phyloP scores from a whole-genome alignment of 2,888 invertebrate species.

The Atrina japonica region DNA sequence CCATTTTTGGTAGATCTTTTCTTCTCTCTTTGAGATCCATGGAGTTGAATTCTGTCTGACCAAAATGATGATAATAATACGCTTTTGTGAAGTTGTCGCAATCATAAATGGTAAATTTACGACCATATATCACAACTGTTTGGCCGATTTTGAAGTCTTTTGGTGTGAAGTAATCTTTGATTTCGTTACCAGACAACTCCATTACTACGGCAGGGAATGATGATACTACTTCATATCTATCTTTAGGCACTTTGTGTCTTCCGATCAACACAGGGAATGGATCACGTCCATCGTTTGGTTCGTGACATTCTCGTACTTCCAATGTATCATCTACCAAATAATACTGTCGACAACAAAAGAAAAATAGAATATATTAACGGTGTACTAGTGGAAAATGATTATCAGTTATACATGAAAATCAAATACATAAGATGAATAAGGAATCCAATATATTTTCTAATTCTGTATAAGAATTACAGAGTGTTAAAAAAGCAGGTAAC shows the following conservation, averaged over 20 bases:
- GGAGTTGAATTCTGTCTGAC: constrained; percentile 80
- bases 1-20: constrained; percentile 76
- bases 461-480: too few species aligned
- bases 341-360: constrained; percentile 82
- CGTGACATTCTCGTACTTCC: constrained; percentile 88
- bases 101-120: constrained; percentile 87
- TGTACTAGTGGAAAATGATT: too few species aligned
- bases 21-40: constrained; percentile 74
- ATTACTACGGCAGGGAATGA: constrained; percentile 84
- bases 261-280: constrained; percentile 88
- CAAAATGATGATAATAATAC: constrained; percentile 85
- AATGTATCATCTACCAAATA: constrained; percentile 91
- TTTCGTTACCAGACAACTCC: constrained; percentile 87
- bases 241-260: constrained; percentile 85
- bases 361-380: not conserved
- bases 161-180: constrained; percentile 89
- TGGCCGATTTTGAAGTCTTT: constrained; percentile 89
- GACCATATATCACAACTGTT: constrained; percentile 79
- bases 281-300: constrained; percentile 88
- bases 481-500: too few species aligned
- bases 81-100: constrained; percentile 90
- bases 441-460: not conserved
- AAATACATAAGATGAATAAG: not conserved
- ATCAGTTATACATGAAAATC: not conserved
- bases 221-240: constrained; percentile 73